Percentiles rank a stretch among this genome's conserved stretches.
Evolutionary conservation across 2,888 invertebrate species (phyloP).

Genomic region (Drosophila algonquin): DNA sequence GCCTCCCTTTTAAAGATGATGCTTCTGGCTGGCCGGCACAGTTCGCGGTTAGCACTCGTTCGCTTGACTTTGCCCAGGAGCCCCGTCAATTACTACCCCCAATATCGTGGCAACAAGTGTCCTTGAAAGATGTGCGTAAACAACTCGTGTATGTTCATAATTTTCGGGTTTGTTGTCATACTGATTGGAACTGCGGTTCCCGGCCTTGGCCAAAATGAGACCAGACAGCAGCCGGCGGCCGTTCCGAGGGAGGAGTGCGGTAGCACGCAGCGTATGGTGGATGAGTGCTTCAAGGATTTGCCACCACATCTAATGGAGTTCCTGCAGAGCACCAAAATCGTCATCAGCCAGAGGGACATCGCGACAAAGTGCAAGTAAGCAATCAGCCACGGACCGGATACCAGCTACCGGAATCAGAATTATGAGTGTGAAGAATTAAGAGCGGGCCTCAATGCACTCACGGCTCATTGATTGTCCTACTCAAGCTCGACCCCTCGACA

Average conservation of each 20-base stretch:
- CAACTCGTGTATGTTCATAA: slow-evolving; percentile 15
- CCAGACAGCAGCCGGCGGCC: slow-evolving; percentile 20
- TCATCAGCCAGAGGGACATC: slow-evolving; percentile 81
- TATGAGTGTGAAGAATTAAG: neutral
- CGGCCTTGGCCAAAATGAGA: slow-evolving; percentile 35
- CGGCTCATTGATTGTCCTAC: slow-evolving; percentile 27
- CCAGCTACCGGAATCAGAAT: too few relatives aligned
- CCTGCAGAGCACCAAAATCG: slow-evolving; percentile 80
- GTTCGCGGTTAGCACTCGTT: slow-evolving; percentile 43
- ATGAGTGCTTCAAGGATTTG: slow-evolving; percentile 82
- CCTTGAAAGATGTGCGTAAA: slow-evolving; percentile 34
- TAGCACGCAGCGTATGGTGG: slow-evolving; percentile 79
- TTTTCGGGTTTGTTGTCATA: neutral
- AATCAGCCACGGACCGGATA: too few relatives aligned
- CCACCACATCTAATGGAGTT: slow-evolving; percentile 82
- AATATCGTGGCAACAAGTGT: slow-evolving; percentile 63
- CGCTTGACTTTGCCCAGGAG: slow-evolving; percentile 6
- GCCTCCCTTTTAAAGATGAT: slow-evolving; percentile 35
- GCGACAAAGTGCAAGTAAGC: slow-evolving; percentile 83
- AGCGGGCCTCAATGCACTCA: neutral
- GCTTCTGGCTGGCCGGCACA: slow-evolving; percentile 21
- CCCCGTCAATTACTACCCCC: neutral
- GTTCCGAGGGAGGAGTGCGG: slow-evolving; percentile 71
- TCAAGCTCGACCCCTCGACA: too few relatives aligned
- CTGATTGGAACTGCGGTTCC: slow-evolving; percentile 21